These are phyloP conservation scores for Limenitis camilla DNA, from an alignment of 2,888 invertebrate genomes.

Conservation along the genomic window DNA sequence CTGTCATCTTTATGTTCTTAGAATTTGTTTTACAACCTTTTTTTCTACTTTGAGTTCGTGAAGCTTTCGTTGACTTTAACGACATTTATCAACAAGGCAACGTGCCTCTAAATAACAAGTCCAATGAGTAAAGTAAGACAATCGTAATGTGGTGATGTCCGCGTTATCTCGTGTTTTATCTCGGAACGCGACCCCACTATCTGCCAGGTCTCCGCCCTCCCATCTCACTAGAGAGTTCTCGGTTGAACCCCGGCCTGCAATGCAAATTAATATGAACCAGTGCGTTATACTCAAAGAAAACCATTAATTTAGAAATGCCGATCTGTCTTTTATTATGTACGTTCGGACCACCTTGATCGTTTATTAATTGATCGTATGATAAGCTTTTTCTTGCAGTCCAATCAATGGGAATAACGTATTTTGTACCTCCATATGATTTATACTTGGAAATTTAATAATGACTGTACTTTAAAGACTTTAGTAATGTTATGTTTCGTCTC, in stretches of 20 bases:
- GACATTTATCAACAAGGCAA: conserved; percentile 11
- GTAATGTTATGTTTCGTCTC: too few species aligned
- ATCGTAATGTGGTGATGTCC: conserved; percentile 56
- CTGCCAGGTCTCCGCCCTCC: conserved; percentile 54
- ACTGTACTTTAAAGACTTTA: not conserved
- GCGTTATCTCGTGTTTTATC: conserved; percentile 62
- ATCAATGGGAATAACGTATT: conserved; percentile 14
- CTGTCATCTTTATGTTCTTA: too few species aligned
- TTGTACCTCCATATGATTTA: conserved; percentile 15
- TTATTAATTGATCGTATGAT: conserved; percentile 67
- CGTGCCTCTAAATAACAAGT: conserved; percentile 15
- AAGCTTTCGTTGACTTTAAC: not conserved
- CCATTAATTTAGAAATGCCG: conserved; percentile 65
- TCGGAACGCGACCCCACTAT: conserved; percentile 69
- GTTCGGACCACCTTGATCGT: conserved; percentile 61
- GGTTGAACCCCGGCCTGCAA: conserved; percentile 15
- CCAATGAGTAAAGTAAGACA: conserved; percentile 42
- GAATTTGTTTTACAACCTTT: not conserved
- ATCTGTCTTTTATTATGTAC: conserved; percentile 62
- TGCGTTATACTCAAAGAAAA: conserved; percentile 37
- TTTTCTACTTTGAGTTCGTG: not conserved
- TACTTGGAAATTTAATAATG: conserved; percentile 13
- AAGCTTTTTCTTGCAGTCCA: conserved; percentile 32
- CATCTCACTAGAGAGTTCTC: conserved; percentile 44
- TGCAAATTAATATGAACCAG: conserved; percentile 42